Conservation (phyloP, 2,113 vertebrate species). For the Sprattus sprattus region DNA sequence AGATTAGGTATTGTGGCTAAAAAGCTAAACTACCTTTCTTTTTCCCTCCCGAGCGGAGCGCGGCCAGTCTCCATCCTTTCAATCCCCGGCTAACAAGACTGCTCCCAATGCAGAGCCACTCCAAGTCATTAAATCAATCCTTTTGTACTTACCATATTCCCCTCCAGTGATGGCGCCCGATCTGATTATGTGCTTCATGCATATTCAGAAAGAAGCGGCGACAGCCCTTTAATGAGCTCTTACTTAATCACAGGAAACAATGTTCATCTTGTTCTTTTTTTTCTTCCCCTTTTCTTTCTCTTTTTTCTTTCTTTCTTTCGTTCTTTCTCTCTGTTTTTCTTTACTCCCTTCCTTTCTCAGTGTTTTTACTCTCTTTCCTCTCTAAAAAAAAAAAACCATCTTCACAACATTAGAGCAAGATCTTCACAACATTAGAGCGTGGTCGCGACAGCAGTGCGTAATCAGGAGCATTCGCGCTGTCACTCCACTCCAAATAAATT, state of each 20-base stretch:
- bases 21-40: conserved; percentile 79
- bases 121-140: conserved; percentile 98
- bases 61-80: conserved; percentile 82
- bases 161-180: conserved; percentile 84
- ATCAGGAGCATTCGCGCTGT: conserved; percentile 74
- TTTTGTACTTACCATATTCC: conserved; percentile 89
- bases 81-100: conserved; percentile 83
- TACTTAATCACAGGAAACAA: conserved; percentile 96
- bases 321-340: conserved; percentile 61
- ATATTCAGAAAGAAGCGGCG: conserved; percentile 92
- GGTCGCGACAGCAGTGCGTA: conserved; percentile 75
- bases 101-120: conserved; percentile 85
- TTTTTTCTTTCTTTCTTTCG: conserved; percentile 81
- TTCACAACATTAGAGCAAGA: conserved; percentile 11
- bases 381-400: conserved; percentile 1
- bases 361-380: conserved; percentile 66
- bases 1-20: conserved; percentile 83
- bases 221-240: conserved; percentile 98
- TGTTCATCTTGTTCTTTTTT: conserved; percentile 94
- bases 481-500: conserved; percentile 88
- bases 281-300: conserved; percentile 38
- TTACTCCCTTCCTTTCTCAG: conserved; percentile 66
- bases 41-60: conserved; percentile 62
- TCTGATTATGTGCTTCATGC: conserved; percentile 96
- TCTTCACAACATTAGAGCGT: conserved; percentile 81